phyloP scores from a whole-genome alignment of 2,797 vertebrate genomes.

The Nothura maculosa region DNA sequence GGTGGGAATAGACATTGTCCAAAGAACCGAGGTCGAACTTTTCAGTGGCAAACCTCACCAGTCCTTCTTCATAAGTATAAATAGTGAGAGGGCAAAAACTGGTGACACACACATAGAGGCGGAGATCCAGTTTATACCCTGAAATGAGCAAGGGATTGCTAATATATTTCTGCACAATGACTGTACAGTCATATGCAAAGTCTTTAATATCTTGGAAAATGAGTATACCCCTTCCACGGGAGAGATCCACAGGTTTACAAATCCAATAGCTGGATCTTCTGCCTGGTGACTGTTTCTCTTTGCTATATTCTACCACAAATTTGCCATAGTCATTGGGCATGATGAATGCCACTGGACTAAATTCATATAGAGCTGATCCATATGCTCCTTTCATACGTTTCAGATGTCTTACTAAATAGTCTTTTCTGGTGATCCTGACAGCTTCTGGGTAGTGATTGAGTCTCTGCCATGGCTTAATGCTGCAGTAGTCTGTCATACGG shows the following conservation, averaged over 20 bases:
- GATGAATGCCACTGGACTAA: slow-evolving; percentile 84
- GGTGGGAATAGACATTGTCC: slow-evolving; percentile 83
- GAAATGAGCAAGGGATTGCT: slow-evolving; percentile 86
- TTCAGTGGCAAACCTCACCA: slow-evolving; percentile 87
- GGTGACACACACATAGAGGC: slow-evolving; percentile 87
- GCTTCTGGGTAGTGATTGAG: slow-evolving; percentile 89
- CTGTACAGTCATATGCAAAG: slow-evolving; percentile 81
- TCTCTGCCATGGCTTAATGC: slow-evolving; percentile 86
- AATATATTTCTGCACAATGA: slow-evolving; percentile 87
- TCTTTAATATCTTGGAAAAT: slow-evolving; percentile 86
- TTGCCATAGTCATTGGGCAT: slow-evolving; percentile 85
- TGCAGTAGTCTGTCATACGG: slow-evolving; percentile 74
- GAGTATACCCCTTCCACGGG: slow-evolving; percentile 85
- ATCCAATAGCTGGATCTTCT: slow-evolving; percentile 82
- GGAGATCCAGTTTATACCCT: slow-evolving; percentile 88
- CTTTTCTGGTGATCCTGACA: slow-evolving; percentile 84
- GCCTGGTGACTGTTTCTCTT: slow-evolving; percentile 54
- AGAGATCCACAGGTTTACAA: slow-evolving; percentile 86
- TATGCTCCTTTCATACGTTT: slow-evolving; percentile 83
- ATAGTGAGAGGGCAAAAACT: slow-evolving; percentile 86
- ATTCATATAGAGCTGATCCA: slow-evolving; percentile 80
- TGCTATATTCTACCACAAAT: slow-evolving; percentile 82
- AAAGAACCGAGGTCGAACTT: slow-evolving; percentile 84
- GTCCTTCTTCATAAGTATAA: slow-evolving; percentile 86
- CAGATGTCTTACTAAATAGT: slow-evolving; percentile 83